phyloP scores from a whole-genome alignment of 1,140 invertebrate species.

The Capitella teleta region DNA sequence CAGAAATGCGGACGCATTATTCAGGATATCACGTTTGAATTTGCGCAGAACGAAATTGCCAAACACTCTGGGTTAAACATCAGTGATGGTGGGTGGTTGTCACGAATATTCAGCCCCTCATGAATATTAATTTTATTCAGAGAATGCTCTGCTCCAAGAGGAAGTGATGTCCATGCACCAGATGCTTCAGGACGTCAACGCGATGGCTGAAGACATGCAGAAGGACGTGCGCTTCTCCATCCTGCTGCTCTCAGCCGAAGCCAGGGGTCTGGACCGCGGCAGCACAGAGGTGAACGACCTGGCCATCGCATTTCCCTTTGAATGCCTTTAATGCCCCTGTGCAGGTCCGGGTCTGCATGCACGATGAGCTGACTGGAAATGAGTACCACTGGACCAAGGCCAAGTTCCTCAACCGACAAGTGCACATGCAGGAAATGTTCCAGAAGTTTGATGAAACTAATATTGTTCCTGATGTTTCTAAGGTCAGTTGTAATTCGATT shows the following conservation, averaged over 20 bases:
- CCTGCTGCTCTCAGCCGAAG: slow-evolving; percentile 46
- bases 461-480: neutral
- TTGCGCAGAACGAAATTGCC: slow-evolving; percentile 16
- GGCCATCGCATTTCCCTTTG: neutral
- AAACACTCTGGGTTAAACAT: slow-evolving; percentile 11
- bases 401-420: slow-evolving; percentile 47
- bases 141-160: slow-evolving; percentile 43
- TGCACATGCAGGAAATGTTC: slow-evolving; percentile 51
- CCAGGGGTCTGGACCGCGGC: slow-evolving; percentile 31
- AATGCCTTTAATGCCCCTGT: neutral
- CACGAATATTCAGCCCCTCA: neutral
- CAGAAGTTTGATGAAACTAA: slow-evolving; percentile 45
- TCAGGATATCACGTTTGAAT: slow-evolving; percentile 14
- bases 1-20: slow-evolving; percentile 3
- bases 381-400: slow-evolving; percentile 48
- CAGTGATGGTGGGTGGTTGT: slow-evolving; percentile 8
- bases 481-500: neutral
- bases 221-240: slow-evolving; percentile 48
- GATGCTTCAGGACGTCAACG: slow-evolving; percentile 48
- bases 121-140: slow-evolving; percentile 14
- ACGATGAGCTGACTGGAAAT: slow-evolving; percentile 44
- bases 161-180: slow-evolving; percentile 49
- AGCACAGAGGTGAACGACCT: slow-evolving; percentile 17
- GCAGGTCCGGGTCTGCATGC: slow-evolving; percentile 43
- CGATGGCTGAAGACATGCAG: slow-evolving; percentile 48